These are phyloP conservation scores for Caenorhabditis japonica DNA, from an alignment of 2,888 invertebrate species.

Conservation along the genomic window DNA sequence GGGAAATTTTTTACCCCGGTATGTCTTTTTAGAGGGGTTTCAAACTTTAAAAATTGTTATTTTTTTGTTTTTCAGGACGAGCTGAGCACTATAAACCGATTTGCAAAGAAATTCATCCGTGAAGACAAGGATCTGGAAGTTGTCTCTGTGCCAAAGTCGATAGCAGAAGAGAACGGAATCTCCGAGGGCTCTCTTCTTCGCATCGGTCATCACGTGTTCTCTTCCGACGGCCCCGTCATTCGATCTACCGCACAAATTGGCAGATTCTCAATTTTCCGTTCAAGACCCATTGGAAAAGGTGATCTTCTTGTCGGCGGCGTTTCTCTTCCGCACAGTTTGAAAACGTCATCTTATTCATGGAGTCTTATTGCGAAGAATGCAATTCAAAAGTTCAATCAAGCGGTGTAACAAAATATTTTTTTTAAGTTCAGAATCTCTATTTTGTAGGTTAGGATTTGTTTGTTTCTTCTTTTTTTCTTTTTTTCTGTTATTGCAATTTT, in stretches of 20 bases:
- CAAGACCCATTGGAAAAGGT: constrained; percentile 11
- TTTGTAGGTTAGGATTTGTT: neutral
- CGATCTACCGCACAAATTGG: constrained; percentile 49
- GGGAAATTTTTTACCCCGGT: constrained; percentile 23
- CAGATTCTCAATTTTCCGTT: constrained; percentile 34
- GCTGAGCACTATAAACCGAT: constrained; percentile 23
- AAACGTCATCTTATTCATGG: constrained; percentile 50
- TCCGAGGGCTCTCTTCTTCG: constrained; percentile 19
- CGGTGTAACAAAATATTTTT: constrained; percentile 1
- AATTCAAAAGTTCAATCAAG: constrained; percentile 22
- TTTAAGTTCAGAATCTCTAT: constrained; percentile 7
- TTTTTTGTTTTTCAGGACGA: constrained; percentile 25
- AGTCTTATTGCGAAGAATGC: constrained; percentile 47
- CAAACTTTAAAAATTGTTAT: neutral
- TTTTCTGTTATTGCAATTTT: constrained; percentile 3
- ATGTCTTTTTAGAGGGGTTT: neutral
- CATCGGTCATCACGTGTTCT: constrained; percentile 35
- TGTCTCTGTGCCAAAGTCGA: constrained; percentile 21
- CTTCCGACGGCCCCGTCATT: constrained; percentile 34
- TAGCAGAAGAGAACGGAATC: constrained; percentile 46
- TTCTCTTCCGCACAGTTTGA: constrained; percentile 22
- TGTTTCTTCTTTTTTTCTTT: neutral
- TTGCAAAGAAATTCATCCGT: constrained; percentile 19
- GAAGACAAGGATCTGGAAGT: constrained; percentile 35
- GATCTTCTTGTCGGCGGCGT: constrained; percentile 42